Percentiles rank a stretch among this genome's conserved stretches.
phyloP scores from a whole-genome alignment of 2,113 vertebrate species.

The Vombatus ursinus region DNA sequence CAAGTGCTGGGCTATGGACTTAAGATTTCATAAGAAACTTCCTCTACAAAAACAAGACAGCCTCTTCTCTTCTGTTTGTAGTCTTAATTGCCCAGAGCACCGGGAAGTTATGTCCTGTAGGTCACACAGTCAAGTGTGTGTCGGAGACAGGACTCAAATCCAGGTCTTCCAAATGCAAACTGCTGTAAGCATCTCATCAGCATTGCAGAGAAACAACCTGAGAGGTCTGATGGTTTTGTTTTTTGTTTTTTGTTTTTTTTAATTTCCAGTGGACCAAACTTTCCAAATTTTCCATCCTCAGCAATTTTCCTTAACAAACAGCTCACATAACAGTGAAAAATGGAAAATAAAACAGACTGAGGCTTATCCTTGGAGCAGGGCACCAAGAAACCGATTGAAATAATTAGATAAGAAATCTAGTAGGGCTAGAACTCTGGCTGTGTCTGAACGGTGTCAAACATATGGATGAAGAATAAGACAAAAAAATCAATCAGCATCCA shows the following conservation, averaged over 20 bases:
- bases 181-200: not conserved
- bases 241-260: not conserved
- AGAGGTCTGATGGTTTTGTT: not conserved
- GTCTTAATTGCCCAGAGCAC: no score
- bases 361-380: not conserved
- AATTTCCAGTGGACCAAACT: not conserved
- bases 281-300: conserved; percentile 3
- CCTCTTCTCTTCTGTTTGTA: no score
- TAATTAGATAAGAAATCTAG: not conserved
- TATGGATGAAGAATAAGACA: not conserved
- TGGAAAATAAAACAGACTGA: not conserved
- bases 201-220: not conserved
- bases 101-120: no score
- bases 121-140: no score
- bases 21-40: not conserved
- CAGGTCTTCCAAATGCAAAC: no score
- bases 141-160: no score
- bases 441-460: conserved; percentile 22
- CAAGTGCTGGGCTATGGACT: not conserved
- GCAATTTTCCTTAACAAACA: conserved; percentile 4
- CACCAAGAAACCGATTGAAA: conserved; percentile 25
- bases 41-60: not conserved
- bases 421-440: not conserved
- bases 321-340: conserved; percentile 13
- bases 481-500: not conserved